These are phyloP conservation scores for Pandemis heparana DNA, from an alignment of 2,888 invertebrate genomes.

Conservation along the genomic window DNA sequence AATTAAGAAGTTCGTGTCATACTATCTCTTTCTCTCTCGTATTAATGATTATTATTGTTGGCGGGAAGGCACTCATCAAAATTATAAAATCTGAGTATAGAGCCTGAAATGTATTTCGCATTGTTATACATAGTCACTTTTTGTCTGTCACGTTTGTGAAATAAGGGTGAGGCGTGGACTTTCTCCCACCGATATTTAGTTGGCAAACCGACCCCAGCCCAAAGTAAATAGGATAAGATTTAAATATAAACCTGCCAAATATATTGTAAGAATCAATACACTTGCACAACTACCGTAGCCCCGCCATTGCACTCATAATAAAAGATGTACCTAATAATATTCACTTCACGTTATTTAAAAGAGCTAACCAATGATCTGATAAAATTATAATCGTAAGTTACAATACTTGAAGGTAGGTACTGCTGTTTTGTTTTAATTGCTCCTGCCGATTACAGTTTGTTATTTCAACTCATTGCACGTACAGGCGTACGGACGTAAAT, in stretches of 20 bases:
- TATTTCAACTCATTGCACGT: background rate
- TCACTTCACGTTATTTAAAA: background rate
- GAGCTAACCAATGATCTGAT: conserved; percentile 1
- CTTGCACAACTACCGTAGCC: conserved; percentile 53
- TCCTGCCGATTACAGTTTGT: background rate
- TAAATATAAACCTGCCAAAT: conserved; percentile 71
- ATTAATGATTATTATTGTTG: no score
- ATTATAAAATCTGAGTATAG: no score
- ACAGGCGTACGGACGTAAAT: background rate
- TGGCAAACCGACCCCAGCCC: conserved; percentile 15
- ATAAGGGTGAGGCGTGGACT: background rate
- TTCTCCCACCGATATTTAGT: background rate
- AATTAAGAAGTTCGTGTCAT: no score
- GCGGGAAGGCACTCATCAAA: no score
- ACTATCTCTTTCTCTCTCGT: no score
- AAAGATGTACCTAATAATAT: background rate
- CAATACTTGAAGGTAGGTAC: background rate
- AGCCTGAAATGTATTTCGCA: no score
- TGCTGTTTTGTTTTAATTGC: background rate
- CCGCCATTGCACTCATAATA: conserved; percentile 47
- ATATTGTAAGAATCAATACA: conserved; percentile 62
- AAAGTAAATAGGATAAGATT: conserved; percentile 27
- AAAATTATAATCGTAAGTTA: background rate
- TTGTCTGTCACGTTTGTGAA: no score
- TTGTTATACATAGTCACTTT: no score